phyloP scores from a whole-genome alignment of 2,888 invertebrate genomes.

The Euplexia lucipara region DNA sequence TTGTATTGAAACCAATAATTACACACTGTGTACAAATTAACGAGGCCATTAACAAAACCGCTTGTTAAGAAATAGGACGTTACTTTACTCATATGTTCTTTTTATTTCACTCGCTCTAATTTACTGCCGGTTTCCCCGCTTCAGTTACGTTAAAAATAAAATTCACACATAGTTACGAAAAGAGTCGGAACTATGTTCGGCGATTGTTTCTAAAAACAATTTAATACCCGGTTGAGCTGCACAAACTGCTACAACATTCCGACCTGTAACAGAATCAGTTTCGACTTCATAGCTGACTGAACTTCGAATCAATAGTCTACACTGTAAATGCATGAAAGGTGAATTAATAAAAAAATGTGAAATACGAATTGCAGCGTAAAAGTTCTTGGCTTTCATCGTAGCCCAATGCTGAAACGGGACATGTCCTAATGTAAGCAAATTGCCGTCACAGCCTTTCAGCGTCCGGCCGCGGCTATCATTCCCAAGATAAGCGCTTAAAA shows the following conservation, averaged over 20 bases:
- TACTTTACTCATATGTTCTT: slow-evolving; percentile 43
- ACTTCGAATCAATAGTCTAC: slow-evolving; percentile 76
- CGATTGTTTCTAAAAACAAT: slow-evolving; percentile 84
- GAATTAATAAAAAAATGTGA: slow-evolving; percentile 59
- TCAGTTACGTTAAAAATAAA: slow-evolving; percentile 65
- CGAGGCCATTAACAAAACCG: slow-evolving; percentile 51
- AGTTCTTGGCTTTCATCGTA: slow-evolving; percentile 73
- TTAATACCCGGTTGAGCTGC: slow-evolving; percentile 77
- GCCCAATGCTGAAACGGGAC: slow-evolving; percentile 78
- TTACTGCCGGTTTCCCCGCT: slow-evolving; percentile 57
- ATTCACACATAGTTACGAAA: slow-evolving; percentile 74
- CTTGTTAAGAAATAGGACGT: slow-evolving; percentile 65
- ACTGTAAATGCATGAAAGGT: slow-evolving; percentile 69
- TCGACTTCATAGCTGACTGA: slow-evolving; percentile 80
- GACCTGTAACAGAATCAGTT: slow-evolving; percentile 79
- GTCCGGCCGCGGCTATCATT: slow-evolving; percentile 90
- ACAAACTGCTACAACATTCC: slow-evolving; percentile 78
- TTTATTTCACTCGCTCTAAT: slow-evolving; percentile 61
- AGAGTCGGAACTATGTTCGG: slow-evolving; percentile 72
- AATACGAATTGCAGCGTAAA: slow-evolving; percentile 71
- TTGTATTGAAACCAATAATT: slow-evolving; percentile 55
- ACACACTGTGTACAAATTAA: slow-evolving; percentile 62
- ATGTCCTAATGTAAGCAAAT: slow-evolving; percentile 90
- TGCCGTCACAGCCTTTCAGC: slow-evolving; percentile 89
- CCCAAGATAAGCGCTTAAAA: slow-evolving; percentile 91